These are phyloP conservation scores for Euphonia xanthogaster DNA, from an alignment of 2,797 vertebrate species.

Conservation along the genomic window DNA sequence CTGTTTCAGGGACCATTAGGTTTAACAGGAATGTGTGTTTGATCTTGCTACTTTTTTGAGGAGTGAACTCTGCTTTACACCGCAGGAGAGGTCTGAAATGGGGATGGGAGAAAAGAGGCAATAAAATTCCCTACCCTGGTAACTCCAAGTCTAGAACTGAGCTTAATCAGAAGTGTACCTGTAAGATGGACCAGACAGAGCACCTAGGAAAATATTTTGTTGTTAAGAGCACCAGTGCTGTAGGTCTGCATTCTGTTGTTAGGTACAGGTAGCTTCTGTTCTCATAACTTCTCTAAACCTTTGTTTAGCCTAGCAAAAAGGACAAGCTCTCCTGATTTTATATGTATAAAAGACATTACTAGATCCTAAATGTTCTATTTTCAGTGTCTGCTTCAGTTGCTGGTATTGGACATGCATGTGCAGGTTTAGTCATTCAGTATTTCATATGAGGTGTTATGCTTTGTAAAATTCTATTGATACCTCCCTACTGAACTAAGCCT, in stretches of 20 bases:
- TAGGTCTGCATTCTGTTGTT: not conserved
- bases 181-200: not conserved
- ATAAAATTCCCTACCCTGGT: not conserved
- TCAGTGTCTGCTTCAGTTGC: not conserved
- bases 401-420: not conserved
- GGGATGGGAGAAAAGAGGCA: not conserved
- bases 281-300: not conserved
- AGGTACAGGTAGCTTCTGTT: not conserved
- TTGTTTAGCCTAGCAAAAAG: not conserved
- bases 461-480: not conserved
- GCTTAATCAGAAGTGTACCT: not conserved
- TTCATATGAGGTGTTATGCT: not conserved
- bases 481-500: not conserved
- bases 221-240: not conserved
- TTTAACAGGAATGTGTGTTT: not conserved
- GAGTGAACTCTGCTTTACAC: not conserved
- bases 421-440: not conserved
- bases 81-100: not conserved
- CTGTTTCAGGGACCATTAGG: not conserved
- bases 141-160: not conserved
- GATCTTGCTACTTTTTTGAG: not conserved
- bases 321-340: not conserved
- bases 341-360: not conserved
- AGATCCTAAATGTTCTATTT: not conserved
- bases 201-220: not conserved